These are phyloP conservation scores for Octomys mimax DNA, from an alignment of 2,797 vertebrate species.

Conservation along the genomic window DNA sequence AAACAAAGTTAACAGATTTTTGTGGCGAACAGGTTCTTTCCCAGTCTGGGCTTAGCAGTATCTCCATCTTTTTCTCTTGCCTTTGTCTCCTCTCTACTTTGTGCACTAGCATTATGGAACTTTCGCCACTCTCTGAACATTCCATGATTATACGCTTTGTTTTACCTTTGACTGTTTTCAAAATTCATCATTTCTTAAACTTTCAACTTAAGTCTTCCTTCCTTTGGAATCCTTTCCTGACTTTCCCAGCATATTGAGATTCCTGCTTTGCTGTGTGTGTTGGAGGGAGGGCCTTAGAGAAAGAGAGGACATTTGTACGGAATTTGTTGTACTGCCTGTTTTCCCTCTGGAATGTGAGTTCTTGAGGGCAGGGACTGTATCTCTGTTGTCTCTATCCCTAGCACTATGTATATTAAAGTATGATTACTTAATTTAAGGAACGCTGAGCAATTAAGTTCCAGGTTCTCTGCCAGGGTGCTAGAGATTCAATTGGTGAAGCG, in stretches of 20 bases:
- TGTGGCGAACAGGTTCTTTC: not conserved
- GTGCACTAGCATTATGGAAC: not conserved
- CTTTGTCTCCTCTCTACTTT: not conserved
- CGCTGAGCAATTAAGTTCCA: not conserved
- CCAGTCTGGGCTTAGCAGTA: not conserved
- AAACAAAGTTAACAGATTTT: constrained; percentile 37
- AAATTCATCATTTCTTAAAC: constrained; percentile 16
- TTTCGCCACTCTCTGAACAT: not conserved
- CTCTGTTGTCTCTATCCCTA: not conserved
- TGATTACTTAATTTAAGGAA: not conserved
- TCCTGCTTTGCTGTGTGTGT: not conserved
- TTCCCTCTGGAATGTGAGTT: not conserved
- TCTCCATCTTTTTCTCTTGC: not conserved
- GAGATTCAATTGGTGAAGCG: constrained; percentile 6
- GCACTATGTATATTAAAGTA: constrained; percentile 10
- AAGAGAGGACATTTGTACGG: not conserved
- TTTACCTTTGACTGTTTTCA: constrained; percentile 39
- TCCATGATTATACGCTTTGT: not conserved
- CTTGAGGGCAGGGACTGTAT: not conserved
- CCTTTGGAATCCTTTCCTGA: constrained; percentile 34
- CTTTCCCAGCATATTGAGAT: not conserved
- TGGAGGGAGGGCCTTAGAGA: not conserved
- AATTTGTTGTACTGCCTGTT: not conserved
- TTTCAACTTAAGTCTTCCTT: constrained; percentile 22
- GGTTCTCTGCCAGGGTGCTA: constrained; percentile 29